Base-by-base conservation (phyloP, 53 echinoderm and acorn worm genomes). In the Henricia sp. region DNA sequence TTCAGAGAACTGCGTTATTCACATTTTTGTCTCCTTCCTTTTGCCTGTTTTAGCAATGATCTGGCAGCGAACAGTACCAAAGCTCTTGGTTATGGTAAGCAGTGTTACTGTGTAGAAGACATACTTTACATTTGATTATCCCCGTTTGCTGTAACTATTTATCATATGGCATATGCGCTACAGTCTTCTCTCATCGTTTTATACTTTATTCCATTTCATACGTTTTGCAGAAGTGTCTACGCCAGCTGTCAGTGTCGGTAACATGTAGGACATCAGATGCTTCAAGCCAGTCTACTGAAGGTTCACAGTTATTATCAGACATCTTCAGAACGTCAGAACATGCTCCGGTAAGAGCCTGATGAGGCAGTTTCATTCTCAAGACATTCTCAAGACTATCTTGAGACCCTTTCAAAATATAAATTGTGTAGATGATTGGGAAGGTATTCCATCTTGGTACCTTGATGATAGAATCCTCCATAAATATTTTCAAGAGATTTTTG, bases 241-340 rank as follows among this genome's bases (percentile, higher is more conserved):
- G 46, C 28, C 46, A 44, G 25, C 26, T 70, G 2, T 68, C 39
- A 39, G 38, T 55, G 19, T n/a, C 10, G 4, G 55, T 4, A 68
- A n/a, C 46, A 70, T 37, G 37, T 42, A 14, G 39, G n/a, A 40
- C 68, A 42, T 42, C 70, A 42, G 44, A 23, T 1, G 70, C 13
- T 5, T 44, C 1, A 12, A 73, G 54, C 37, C 51, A 29, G n/a
- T 36, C 33, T 2, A 24, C 39, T 37, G 37, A 25, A 36, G 33
- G 37, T 54, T 24, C 73, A 20, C 44, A 80, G 0, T 43, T 50
- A 16, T 6, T 33, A 3, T 3, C 27, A 1, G 65, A 63, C 35
- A 24, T 80, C 64, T 63, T 80, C 80, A 63, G 80, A 64, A 80
- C 80, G 20, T 1, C 48, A 34, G 63, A 80, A 36, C 44, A 63